phyloP scores from a whole-genome alignment of 2,888 invertebrate species.

The Ornithoptera priamus region DNA sequence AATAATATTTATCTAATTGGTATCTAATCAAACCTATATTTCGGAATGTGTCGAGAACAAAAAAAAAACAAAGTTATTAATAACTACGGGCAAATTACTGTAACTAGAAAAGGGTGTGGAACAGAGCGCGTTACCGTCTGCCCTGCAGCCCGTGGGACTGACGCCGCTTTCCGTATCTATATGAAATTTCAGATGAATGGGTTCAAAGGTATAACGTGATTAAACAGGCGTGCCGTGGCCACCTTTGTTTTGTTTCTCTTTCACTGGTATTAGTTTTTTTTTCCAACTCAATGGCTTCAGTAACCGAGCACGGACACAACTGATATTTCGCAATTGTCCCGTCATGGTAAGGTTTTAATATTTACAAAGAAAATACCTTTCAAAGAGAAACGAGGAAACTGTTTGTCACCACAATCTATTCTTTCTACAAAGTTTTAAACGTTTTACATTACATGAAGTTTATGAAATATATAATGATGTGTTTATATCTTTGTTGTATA shows the following conservation, averaged over 20 bases:
- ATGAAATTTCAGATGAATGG: constrained; percentile 46
- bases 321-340: not conserved
- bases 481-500: too few relatives aligned
- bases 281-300: constrained; percentile 14
- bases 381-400: not conserved
- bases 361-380: not conserved
- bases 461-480: too few relatives aligned
- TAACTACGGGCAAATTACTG: constrained; percentile 19
- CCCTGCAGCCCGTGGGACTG: constrained; percentile 24
- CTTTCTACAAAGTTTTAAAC: too few relatives aligned
- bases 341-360: not conserved
- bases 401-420: not conserved
- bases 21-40: not conserved
- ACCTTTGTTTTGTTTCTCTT: constrained; percentile 38
- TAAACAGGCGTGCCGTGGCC: constrained; percentile 41
- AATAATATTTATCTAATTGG: too few relatives aligned
- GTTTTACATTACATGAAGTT: too few relatives aligned
- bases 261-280: constrained; percentile 31
- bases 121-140: constrained; percentile 7
- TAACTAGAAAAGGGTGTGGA: constrained; percentile 9
- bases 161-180: constrained; percentile 35
- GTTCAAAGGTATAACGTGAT: constrained; percentile 51
- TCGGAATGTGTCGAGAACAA: not conserved
- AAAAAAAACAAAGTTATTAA: constrained; percentile 24
- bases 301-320: constrained; percentile 3